phyloP scores from a whole-genome alignment of 2,113 vertebrate genomes.

The Chaetura pelagica region DNA sequence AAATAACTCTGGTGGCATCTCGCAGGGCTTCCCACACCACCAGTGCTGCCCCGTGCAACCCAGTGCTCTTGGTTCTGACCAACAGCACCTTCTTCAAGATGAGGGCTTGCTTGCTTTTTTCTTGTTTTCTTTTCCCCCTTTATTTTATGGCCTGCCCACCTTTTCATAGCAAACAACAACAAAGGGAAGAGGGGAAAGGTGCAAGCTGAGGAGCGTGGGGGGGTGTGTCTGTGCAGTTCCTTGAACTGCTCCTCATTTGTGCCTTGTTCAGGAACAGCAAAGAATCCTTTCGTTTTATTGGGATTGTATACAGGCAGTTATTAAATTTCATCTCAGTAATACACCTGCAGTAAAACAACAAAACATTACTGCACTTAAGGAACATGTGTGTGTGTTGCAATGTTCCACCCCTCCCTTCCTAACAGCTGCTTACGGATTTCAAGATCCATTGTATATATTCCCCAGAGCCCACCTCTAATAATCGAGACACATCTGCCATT shows the following conservation, averaged over 20 bases:
- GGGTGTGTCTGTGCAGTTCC: neutral
- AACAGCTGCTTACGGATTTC: conserved; percentile 84
- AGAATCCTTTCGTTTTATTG: conserved; percentile 66
- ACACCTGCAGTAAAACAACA: conserved; percentile 78
- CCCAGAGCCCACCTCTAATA: conserved; percentile 82
- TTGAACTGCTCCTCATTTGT: neutral
- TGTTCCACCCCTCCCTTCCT: conserved; percentile 65
- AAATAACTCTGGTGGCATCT: neutral
- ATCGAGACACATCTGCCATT: conserved; percentile 86
- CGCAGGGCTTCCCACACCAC: neutral
- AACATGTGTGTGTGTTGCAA: conserved; percentile 76
- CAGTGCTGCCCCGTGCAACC: neutral
- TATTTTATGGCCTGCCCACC: neutral
- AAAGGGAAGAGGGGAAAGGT: neutral
- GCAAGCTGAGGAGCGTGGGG: neutral
- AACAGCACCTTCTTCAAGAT: fast-evolving
- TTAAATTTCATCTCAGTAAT: conserved; percentile 74
- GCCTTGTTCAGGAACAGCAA: conserved; percentile 25
- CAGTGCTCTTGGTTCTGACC: neutral
- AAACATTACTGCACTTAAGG: conserved; percentile 73
- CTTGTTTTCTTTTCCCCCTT: no score
- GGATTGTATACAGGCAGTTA: conserved; percentile 66
- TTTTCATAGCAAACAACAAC: neutral
- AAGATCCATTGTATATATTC: conserved; percentile 77
- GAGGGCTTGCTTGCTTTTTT: neutral